Base-by-base conservation (phyloP, 2,113 vertebrate genomes). In the Petaurus breviceps region DNA sequence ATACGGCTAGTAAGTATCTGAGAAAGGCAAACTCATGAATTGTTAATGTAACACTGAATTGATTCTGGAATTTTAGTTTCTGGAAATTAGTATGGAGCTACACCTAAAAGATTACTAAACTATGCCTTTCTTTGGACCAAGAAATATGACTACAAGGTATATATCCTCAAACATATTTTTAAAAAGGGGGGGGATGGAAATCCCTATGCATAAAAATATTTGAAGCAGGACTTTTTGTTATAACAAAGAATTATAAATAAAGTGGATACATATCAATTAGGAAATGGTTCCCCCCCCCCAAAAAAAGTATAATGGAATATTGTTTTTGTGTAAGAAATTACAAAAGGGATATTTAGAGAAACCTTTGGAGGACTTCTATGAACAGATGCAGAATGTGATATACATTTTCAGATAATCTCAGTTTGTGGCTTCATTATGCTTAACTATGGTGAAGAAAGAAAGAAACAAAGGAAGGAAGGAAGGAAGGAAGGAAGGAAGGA, bases 401-500 rank as follows among this genome's bases (percentile, higher is more conserved):
- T 9, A 26, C 8, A 19, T 55, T 26, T 55, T 55, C 54, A 31
- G 28, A 31, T 61, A 61, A 31, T 31, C 28, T 0, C 26, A 61
- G 11, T 31, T 9, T 31, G 28, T 31, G 28, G 28, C 14, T 68
- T 11, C 9, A 68, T 37, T 37, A 28, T 68, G 57, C 28, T 68
- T 68, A 68, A 31, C 8, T 61, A 12, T 31, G 57, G 3, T 55
- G 25, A 28, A 61, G 28, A 61, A 61, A 61, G 57, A 61, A 3
- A 61, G 28, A 12, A 8, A 61, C 3, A 12, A 11, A 61, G 26
- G 26, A 12, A 2, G 11, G 3, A 31, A 31, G 3, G 3, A 12
- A 31, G 2, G 7, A 9, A 31, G 3, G 10, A 2, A 31, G 10
- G 28, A 3, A 25, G 2, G 3, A 2, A 14, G 9, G 55, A 57